Evolutionary conservation across 2,797 vertebrate genomes (phyloP), one percentile per base, ranked within the genome.

Genomic region (Anguilla marmorata): DNA sequence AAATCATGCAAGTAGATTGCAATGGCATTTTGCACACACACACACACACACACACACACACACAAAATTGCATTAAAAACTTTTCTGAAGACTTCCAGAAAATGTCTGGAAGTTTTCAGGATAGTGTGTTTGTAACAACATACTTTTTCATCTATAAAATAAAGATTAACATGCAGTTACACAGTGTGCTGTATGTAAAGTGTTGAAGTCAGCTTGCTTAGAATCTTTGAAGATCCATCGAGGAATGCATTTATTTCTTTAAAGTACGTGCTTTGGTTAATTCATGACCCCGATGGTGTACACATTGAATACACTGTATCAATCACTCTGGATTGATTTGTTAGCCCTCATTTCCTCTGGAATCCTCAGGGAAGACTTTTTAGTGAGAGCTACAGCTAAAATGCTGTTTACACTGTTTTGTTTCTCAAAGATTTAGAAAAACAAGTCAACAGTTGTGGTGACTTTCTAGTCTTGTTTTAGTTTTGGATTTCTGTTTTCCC

Each of bases 211-310:
- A 87, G 89, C 80, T 79, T 72, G 58, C 91, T 90, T 88, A 41
- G 85, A 90, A 90, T 54, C 85, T 85, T 89, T 88, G 72, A 88
- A 72, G 89, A 88, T 88, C 84, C 27, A 12, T n/a, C 63, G 89
- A 90, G 90, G 89, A 30, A 37, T 74, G 87, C 86, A 66, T 52
- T 80, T 86, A 85, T 89, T 7, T 90, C 88, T 88, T 87, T 66
- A 90, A 90, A 90, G 90, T 87, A 88, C 90, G 88, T 90, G 69
- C 58, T 85, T 58, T 19, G 76, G 84, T 91, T 66, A 92, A 93
- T 94, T 91, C 88, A 93, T 88, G 86, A 89, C 86, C 54, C 89
- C 90, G 87, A 90, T 3, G 85, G 11, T 82, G 50, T 33, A 89
- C 88, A 88, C 24, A 58, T 79, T 92, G 89, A 91, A 89, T 91